These are phyloP conservation scores for Quiscalus mexicanus DNA, from an alignment of 2,113 vertebrate genomes.

Conservation along the genomic window DNA sequence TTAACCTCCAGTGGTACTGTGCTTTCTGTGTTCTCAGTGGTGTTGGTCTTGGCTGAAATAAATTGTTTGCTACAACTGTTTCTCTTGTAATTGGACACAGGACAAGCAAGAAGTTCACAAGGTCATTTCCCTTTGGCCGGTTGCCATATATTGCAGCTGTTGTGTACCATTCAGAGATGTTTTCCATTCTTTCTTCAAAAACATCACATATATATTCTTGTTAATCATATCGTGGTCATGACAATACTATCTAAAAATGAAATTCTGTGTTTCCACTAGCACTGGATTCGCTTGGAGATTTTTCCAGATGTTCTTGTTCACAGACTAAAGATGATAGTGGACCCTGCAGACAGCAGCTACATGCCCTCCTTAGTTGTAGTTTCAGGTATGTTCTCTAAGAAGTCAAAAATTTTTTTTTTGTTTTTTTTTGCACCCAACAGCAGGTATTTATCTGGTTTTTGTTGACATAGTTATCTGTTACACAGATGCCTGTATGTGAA, in stretches of 20 bases:
- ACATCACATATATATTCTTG: background rate
- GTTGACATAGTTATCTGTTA: background rate
- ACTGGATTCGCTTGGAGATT: conserved; percentile 97
- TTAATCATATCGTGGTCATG: background rate
- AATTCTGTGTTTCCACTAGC: conserved; percentile 74
- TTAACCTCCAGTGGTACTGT: background rate
- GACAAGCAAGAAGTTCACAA: background rate
- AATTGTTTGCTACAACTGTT: background rate
- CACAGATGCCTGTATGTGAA: background rate
- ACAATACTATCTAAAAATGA: background rate
- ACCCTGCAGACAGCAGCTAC: conserved; percentile 98
- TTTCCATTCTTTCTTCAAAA: background rate
- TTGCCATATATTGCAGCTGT: background rate
- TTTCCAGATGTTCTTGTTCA: conserved; percentile 96
- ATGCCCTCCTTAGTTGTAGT: conserved; percentile 98
- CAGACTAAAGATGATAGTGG: conserved; percentile 92
- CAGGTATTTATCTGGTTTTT: background rate
- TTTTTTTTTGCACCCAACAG: background rate
- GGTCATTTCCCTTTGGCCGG: background rate
- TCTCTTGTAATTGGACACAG: background rate
- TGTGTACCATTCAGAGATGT: background rate
- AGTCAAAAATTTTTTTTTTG: background rate
- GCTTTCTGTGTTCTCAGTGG: background rate
- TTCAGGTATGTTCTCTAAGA: conserved; percentile 80
- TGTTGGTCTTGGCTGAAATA: background rate